Conservation (phyloP, 2,888 invertebrate species). For the Callyntrura guangdongensis region DNA sequence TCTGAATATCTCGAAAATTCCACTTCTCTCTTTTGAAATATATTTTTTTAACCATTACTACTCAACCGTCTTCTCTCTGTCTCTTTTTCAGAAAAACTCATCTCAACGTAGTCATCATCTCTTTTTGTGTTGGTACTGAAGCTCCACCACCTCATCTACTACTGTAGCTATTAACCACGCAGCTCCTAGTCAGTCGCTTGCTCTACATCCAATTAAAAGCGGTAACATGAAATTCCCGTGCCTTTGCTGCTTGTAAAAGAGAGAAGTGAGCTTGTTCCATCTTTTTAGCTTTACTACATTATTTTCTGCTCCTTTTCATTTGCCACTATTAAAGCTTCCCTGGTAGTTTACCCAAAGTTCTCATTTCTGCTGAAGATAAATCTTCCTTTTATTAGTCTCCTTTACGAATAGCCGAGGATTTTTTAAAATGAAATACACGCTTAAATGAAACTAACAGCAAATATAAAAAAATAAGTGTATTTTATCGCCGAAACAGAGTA, state of each 20-base stretch:
- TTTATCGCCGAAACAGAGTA: no score
- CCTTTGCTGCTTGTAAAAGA: neutral
- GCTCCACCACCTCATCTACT: neutral
- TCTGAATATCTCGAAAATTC: constrained; percentile 13
- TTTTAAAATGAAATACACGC: no score
- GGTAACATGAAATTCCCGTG: constrained; percentile 17
- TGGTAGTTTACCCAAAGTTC: neutral
- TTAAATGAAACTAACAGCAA: no score
- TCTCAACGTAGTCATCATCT: constrained; percentile 1
- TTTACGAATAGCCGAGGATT: no score
- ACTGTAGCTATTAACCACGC: neutral
- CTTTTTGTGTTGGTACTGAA: neutral
- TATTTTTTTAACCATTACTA: neutral
- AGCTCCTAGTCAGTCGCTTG: neutral
- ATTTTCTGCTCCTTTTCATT: neutral
- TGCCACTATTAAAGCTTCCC: neutral
- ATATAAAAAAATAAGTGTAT: no score
- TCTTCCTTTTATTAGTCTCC: neutral
- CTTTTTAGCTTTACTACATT: neutral
- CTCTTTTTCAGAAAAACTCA: neutral
- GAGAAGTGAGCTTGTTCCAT: neutral
- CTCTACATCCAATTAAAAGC: constrained; percentile 33
- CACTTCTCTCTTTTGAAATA: neutral
- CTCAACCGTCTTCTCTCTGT: neutral
- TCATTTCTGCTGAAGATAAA: neutral